Evolutionary conservation across 2,113 vertebrate species (phyloP), one percentile per base, ranked within the genome.

Genomic region (Lagenorhynchus albirostris): DNA sequence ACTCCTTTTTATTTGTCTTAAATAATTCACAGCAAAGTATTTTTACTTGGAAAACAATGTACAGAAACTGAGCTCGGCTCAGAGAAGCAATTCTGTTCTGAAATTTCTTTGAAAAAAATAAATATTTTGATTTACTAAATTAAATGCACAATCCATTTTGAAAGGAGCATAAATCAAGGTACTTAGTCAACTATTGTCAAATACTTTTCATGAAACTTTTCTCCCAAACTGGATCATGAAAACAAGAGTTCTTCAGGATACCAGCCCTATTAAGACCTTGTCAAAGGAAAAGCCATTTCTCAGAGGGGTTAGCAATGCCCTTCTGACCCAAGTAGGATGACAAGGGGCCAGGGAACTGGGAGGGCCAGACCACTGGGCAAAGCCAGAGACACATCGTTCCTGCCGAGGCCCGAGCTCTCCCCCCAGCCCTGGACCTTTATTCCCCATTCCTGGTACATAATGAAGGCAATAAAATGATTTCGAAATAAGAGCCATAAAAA

Each of bases 381-480:
- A 82, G 91, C 60, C 73, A 95, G 47, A 82, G 60, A 91, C 58
- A 74, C 21, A 55, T 1, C 0, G 1, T 53, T 94, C 73, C 53
- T 25, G 2, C 67, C 70, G 8, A 44, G 15, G 44, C 25, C 18
- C 0, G 0, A 60, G 5, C 20, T 55, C 14, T 6, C 38, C 67
- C n/a, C n/a, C 38, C 4, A 31, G 18, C 25, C 71, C 47, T 36
- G 44, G 67, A 81, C 21, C 58, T 55, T 76, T 79, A 76, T 47
- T 68, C 80, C 33, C 58, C 67, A 86, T 33, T 91, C 60, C 74
- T 8, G 2, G 63, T 31, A 85, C 33, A 77, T 8, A 70, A 26
- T 0, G 17, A 82, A 76, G 92, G 62, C 95, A 96, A 62, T 94
- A 89, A 92, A 93, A 93, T 82, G 11, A 83, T 58, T 73, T 89